Evolutionary conservation across 2,797 vertebrate species (phyloP), one percentile per base, ranked within the genome.

Genomic region (Tapera naevia): DNA sequence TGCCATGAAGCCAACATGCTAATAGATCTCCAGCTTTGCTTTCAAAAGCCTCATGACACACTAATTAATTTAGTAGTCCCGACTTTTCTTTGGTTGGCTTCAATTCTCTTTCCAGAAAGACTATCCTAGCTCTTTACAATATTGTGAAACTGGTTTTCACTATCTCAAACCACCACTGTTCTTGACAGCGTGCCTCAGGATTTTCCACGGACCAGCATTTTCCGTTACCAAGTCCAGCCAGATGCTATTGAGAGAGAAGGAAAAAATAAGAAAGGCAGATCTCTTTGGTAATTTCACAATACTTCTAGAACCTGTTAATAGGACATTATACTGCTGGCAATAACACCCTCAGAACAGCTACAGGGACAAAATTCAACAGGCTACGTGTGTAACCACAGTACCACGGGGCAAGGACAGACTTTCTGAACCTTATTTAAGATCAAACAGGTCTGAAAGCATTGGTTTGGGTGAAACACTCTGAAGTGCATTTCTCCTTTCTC

Each of bases 51-150:
- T 87, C 83, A 51, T 84, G 91, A 88, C 80, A 91, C 65, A 74
- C 33, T 89, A 95, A 94, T 95, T 94, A 90, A 87, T 93, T 78
- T 93, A 96, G 94, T 87, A 91, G 74, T 62, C 84, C 90, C 92
- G 72, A 73, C 48, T 75, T 72, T 79, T 80, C 64, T 91, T 78
- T 58, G 65, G 65, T 23, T 91, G 81, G 70, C 79, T 89, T 73
- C 86, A 65, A 30, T 50, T 82, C 62, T 24, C 30, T 79, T 79
- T 74, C 76, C 91, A 83, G 80, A 88, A 94, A 89, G 53, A 35
- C 72, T 89, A 58, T 67, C 24, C 53, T 50, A 27, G 71, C 66
- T 80, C 80, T 83, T 81, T 37, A 80, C 50, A 83, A 11, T 75
- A 50, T 74, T 86, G 74, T 39, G 22, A 88, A 93, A 89, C n/a